Percentiles rank a stretch among this genome's conserved stretches.
These are phyloP conservation scores for Bombus balteatus DNA, from an alignment of 1,140 invertebrate species.

Conservation along the genomic window DNA sequence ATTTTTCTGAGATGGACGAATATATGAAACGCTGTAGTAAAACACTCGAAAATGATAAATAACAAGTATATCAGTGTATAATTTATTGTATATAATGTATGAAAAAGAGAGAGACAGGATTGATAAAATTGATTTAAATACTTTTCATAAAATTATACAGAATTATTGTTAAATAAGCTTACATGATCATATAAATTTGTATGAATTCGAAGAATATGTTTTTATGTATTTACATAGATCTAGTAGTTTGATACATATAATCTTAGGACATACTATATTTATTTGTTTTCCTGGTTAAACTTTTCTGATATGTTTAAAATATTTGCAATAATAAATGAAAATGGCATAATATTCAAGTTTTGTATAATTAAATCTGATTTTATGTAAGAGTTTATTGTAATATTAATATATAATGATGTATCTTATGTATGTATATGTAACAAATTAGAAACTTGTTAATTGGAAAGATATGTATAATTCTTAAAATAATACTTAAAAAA, in stretches of 20 bases:
- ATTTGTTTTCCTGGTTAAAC: conserved; percentile 7
- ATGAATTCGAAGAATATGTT: not conserved
- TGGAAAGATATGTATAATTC: not conserved
- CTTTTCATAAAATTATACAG: not conserved
- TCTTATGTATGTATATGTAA: conserved; percentile 36
- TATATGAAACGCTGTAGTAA: conserved; percentile 86
- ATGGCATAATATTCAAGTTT: conserved; percentile 9
- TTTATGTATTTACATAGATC: conserved; percentile 25
- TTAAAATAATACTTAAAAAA: too few species aligned
- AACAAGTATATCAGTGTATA: not conserved
- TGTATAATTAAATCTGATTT: conserved; percentile 34
- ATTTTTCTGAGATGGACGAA: conserved; percentile 89
- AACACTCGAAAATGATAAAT: conserved; percentile 71
- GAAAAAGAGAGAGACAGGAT: too few species aligned
- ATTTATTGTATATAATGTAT: not conserved
- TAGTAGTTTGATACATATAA: conserved; percentile 7
- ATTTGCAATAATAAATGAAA: not conserved
- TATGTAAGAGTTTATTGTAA: conserved; percentile 31
- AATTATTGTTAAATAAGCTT: conserved; percentile 3
- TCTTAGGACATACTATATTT: not conserved
- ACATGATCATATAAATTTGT: not conserved
- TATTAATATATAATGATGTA: conserved; percentile 24
- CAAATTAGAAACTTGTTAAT: conserved; percentile 3
- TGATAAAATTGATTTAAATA: not conserved
- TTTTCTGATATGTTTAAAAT: not conserved